Evolutionary conservation across 2,797 vertebrate genomes (phyloP).

Genomic region (Chloroceryle amazona): DNA sequence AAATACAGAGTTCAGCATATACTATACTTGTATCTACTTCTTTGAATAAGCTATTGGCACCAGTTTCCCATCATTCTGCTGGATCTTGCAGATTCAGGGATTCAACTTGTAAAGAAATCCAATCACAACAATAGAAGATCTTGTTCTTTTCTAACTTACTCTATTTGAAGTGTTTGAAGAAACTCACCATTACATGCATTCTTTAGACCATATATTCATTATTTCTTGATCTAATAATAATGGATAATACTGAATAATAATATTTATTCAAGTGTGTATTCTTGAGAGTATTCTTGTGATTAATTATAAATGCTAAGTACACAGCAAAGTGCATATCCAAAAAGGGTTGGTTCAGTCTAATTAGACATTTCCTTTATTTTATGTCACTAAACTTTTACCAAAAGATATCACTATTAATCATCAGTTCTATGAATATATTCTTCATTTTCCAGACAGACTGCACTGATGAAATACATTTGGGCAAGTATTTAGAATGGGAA

Average conservation of each 20-base stretch:
- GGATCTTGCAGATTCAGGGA: neutral
- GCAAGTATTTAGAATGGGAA: neutral
- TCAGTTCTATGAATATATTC: neutral
- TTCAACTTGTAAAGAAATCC: fast-evolving
- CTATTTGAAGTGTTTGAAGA: neutral
- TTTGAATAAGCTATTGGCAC: neutral
- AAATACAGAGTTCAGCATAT: neutral
- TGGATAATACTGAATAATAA: too few species aligned
- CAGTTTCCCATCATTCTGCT: neutral
- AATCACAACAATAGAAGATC: neutral
- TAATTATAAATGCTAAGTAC: neutral
- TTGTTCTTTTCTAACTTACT: neutral
- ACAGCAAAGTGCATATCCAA: neutral
- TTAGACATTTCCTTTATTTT: neutral
- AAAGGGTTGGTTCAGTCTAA: neutral
- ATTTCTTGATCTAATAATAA: neutral
- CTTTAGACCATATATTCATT: neutral
- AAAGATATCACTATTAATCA: neutral
- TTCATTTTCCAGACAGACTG: neutral
- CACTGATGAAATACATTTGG: neutral
- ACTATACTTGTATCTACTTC: neutral
- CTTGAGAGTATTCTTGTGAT: neutral
- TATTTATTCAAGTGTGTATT: neutral
- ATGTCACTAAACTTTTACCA: neutral
- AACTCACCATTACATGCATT: neutral